Conservation (phyloP, 1,140 invertebrate species). For the Aphis gossypii region DNA sequence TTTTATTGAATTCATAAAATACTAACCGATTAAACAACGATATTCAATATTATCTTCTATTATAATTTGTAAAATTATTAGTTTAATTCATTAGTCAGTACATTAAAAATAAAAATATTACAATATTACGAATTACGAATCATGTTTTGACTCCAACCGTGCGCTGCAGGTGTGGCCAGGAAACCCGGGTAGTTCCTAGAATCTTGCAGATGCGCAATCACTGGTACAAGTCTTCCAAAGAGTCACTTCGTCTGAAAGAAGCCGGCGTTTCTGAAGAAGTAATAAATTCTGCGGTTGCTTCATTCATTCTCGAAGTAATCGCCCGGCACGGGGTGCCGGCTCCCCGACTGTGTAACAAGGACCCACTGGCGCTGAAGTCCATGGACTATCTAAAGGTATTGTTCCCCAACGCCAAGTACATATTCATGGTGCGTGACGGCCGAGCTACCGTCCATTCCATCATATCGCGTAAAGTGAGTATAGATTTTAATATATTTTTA, state of each 20-base stretch:
- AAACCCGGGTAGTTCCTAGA: constrained; percentile 95
- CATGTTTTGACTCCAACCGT: neutral
- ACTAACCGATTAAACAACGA: neutral
- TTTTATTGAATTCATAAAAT: neutral
- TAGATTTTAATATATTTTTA: neutral
- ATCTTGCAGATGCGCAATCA: constrained; percentile 90
- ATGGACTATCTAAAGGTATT: constrained; percentile 76
- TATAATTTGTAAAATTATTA: neutral
- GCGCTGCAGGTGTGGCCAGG: constrained; percentile 88
- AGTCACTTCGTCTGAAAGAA: constrained; percentile 85
- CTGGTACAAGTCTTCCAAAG: constrained; percentile 92
- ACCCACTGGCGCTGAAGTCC: constrained; percentile 96
- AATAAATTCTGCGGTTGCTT: constrained; percentile 92
- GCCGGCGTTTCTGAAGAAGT: constrained; percentile 80
- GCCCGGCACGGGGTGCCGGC: constrained; percentile 94
- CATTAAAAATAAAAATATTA: too few species aligned
- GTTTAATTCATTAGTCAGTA: neutral
- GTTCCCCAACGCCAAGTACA: constrained; percentile 86
- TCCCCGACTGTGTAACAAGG: constrained; percentile 94
- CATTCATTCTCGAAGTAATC: constrained; percentile 96
- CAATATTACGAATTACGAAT: neutral
- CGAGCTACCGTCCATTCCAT: constrained; percentile 97
- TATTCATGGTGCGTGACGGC: constrained; percentile 98
- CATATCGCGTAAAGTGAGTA: constrained; percentile 84
- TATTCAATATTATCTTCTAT: neutral